Evolutionary conservation across 2,113 vertebrate species (phyloP).

Genomic region (Xenopus laevis): DNA sequence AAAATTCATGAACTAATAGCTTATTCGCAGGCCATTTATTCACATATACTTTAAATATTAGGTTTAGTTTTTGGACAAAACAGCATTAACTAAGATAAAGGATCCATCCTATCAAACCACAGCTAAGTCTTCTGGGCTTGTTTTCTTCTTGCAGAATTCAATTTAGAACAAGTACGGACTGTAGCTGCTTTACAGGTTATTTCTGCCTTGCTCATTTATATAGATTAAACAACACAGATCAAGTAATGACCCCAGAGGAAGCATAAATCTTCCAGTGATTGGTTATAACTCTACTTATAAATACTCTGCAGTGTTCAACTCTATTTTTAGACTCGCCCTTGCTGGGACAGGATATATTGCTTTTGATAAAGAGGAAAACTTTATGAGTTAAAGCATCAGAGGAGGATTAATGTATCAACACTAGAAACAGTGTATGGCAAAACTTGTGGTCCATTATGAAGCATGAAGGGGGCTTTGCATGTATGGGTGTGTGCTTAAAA

Average conservation of each 20-base stretch:
- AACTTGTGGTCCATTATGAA: constrained; percentile 24
- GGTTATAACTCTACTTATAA: constrained; percentile 35
- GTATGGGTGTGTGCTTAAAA: constrained; percentile 31
- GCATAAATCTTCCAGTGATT: constrained; percentile 42
- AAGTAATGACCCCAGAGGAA: constrained; percentile 41
- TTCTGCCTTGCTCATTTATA: constrained; percentile 41
- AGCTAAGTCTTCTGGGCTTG: constrained; percentile 33
- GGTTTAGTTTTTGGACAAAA: constrained; percentile 30
- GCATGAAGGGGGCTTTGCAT: constrained; percentile 27
- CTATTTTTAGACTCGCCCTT: constrained; percentile 35
- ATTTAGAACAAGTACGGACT: constrained; percentile 40
- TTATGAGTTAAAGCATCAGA: constrained; percentile 32
- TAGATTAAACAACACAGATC: constrained; percentile 45
- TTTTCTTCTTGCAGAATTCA: constrained; percentile 17
- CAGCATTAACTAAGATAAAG: constrained; percentile 42
- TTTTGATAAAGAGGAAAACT: constrained; percentile 41
- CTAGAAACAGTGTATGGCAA: constrained; percentile 35
- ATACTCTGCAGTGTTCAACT: constrained; percentile 30
- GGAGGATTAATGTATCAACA: constrained; percentile 35
- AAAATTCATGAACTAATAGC: constrained; percentile 35
- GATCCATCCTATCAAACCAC: constrained; percentile 33
- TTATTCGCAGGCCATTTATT: constrained; percentile 41
- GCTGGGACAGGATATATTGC: constrained; percentile 38
- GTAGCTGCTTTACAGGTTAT: constrained; percentile 38
- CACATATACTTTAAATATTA: constrained; percentile 39